Conservation (phyloP, 2,113 vertebrate species). For the Shinisaurus crocodilurus region DNA sequence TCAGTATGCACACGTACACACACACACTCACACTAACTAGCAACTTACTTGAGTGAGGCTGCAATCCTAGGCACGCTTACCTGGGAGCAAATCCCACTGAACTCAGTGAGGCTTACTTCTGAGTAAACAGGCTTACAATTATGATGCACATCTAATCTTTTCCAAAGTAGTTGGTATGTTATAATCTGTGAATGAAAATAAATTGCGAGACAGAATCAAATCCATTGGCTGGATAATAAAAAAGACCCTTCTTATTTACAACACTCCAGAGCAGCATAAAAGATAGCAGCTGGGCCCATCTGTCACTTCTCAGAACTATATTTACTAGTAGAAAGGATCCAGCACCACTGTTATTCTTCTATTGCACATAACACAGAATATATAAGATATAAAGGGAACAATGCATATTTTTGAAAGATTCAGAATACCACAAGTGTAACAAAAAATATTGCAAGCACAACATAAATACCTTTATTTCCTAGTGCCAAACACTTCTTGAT, state of each 20-base stretch:
- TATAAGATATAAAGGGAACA: neutral
- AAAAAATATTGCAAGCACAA: neutral
- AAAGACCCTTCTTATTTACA: conserved; percentile 46
- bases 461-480: neutral
- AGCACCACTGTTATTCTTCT: neutral
- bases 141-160: neutral
- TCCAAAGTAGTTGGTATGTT: neutral
- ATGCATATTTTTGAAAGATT: neutral
- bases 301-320: conserved; percentile 33
- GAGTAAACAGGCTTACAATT: neutral
- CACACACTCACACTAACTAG: neutral
- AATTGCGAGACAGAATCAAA: neutral
- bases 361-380: neutral
- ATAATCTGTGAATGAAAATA: neutral
- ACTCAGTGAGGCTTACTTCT: neutral
- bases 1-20: neutral
- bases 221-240: conserved; percentile 11
- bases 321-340: neutral
- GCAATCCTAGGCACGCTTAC: neutral
- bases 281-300: conserved; percentile 48
- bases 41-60: neutral
- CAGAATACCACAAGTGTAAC: neutral
- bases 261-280: conserved; percentile 48
- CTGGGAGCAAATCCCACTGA: neutral
- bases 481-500: neutral